Base-by-base conservation (phyloP, 2,888 invertebrate genomes). In the Orthonevra nobilis region DNA sequence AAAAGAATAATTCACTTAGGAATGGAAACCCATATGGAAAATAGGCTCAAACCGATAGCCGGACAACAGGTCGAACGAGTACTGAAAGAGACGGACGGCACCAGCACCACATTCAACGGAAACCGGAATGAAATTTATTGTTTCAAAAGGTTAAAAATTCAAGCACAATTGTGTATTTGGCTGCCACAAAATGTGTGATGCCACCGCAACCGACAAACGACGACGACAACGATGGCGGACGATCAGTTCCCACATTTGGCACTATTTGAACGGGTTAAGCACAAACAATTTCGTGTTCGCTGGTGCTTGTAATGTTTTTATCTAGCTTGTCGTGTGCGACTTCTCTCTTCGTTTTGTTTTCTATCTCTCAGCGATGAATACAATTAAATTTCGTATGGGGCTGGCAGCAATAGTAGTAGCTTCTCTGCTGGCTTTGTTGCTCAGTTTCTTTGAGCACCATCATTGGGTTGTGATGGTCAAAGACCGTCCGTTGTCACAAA, bases 121-220 rank as follows among this genome's bases (percentile, higher is more conserved):
- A 77, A 77, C 77, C 77, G 72, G 77, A 77, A 66, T 72, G 19
- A 58, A 50, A 64, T 52, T 66, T 70, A 70, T 42, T 52, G 38
- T 64, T 58, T 54, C 14, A 38, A 68, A 61, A 74, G 40, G 61
- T 74, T 40, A 64, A 34, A n/a, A 75, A 50, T 32, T 46, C 52
- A 10, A 30, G 10, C 28, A 28, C 32, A 64, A 36, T 26, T 32
- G 20, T 23, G 34, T 15, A 36, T 19, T 19, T 26, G 30, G 38
- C 23, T 40, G 30, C 44, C 32, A 12, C 38, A 50, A 42, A n/a
- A n/a, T 32, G 63, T 61, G 6, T 56, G 15, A 42, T 63, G 28
- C 28, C 48, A 28, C 48, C 61, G 56, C 48, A 48, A 56, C 54
- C 32, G 48, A 42, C 34, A 38, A n/a, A n/a, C n/a, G n/a, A n/a